A percentile compares a stretch with the other conserved stretches of the same genome.
phyloP scores from a whole-genome alignment of 2,113 vertebrate species.

The Nothoprocta pentlandii region DNA sequence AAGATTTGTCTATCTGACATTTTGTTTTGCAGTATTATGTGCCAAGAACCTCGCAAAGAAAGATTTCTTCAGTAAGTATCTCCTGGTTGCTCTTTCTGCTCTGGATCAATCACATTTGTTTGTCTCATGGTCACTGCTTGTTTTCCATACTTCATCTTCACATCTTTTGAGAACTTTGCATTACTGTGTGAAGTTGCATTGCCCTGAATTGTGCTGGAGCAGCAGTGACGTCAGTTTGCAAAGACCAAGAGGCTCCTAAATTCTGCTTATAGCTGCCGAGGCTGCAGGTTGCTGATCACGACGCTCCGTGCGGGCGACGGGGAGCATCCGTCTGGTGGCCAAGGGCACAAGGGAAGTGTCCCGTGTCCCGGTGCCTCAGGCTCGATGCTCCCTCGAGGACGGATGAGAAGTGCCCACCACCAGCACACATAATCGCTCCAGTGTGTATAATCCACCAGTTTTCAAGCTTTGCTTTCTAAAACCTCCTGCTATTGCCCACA shows the following conservation, averaged over 20 bases:
- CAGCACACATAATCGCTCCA: background rate
- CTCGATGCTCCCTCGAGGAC: background rate
- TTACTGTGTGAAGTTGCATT: fast-evolving
- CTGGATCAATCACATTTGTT: background rate
- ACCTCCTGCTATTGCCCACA: background rate
- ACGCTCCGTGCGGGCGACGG: background rate
- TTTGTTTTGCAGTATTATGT: conserved; percentile 92
- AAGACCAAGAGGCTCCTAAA: background rate
- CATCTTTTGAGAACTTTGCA: background rate
- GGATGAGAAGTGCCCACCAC: background rate
- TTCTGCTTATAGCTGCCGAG: background rate
- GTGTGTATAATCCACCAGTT: background rate
- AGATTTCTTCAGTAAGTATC: conserved; percentile 98
- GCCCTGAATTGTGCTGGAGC: background rate
- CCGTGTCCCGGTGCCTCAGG: background rate
- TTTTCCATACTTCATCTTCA: background rate
- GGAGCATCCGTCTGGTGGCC: background rate
- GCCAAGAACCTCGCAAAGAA: conserved; percentile 99
- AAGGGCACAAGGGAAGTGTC: background rate
- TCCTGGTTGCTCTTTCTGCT: background rate
- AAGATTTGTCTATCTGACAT: conserved; percentile 28
- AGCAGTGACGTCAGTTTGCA: background rate
- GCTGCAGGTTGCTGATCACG: background rate
- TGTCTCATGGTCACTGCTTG: background rate
- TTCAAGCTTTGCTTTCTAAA: background rate